Percentiles rank a stretch among this genome's conserved stretches.
These are phyloP conservation scores for Pholis gunnellus DNA, from an alignment of 2,113 vertebrate species.

Conservation along the genomic window DNA sequence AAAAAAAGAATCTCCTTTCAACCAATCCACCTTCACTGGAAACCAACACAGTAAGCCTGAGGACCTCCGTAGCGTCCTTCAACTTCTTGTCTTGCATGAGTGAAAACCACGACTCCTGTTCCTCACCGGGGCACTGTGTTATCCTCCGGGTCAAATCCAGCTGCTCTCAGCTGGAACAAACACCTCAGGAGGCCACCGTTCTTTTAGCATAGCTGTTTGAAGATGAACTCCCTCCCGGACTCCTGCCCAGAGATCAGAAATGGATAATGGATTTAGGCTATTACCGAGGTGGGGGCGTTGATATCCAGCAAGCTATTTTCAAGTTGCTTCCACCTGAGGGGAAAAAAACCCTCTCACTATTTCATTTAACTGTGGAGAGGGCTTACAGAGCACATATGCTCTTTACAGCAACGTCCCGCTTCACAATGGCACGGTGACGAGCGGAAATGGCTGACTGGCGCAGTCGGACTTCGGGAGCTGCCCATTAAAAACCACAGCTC, in stretches of 20 bases:
- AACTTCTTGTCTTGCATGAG: constrained; percentile 3
- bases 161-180: constrained; percentile 28
- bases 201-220: constrained; percentile 50
- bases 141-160: constrained; percentile 26
- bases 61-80: neutral
- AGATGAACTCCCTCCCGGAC: constrained; percentile 49
- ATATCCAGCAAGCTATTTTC: constrained; percentile 49
- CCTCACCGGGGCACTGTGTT: neutral
- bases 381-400: constrained; percentile 37
- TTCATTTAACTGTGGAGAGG: constrained; percentile 15
- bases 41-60: neutral
- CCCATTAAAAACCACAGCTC: constrained; percentile 14
- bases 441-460: neutral
- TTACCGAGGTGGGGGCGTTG: neutral
- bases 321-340: constrained; percentile 35
- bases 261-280: constrained; percentile 61
- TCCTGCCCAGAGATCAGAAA: constrained; percentile 55
- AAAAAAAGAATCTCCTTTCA: neutral
- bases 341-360: constrained; percentile 4
- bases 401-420: constrained; percentile 36
- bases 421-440: constrained; percentile 24
- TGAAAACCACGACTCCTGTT: neutral
- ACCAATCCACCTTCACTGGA: neutral
- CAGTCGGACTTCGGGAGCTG: neutral
- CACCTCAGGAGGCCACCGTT: constrained; percentile 22